Conservation (phyloP, 2,797 vertebrate species). For the Macropus fuliginosus region DNA sequence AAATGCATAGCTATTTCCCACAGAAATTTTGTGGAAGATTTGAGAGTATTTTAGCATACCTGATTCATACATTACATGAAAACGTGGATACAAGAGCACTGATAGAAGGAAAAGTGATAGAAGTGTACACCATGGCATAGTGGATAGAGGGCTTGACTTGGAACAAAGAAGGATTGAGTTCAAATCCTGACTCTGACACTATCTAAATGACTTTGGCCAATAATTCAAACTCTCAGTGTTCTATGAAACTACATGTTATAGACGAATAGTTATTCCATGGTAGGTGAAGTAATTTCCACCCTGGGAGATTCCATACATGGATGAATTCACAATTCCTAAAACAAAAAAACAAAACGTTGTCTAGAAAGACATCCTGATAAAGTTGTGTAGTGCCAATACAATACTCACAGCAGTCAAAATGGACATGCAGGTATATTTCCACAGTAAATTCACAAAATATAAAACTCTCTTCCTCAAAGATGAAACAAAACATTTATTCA, state of each 20-base stretch:
- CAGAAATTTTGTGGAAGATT: slow-evolving; percentile 56
- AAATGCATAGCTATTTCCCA: slow-evolving; percentile 57
- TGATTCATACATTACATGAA: slow-evolving; percentile 58
- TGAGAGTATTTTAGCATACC: slow-evolving; percentile 69
- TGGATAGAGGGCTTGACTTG: not conserved
- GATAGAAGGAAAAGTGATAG: slow-evolving; percentile 19
- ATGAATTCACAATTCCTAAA: not conserved
- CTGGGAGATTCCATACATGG: not conserved
- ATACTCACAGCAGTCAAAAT: too few species aligned
- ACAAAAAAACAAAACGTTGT: not conserved
- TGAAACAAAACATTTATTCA: too few species aligned
- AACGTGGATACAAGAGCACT: slow-evolving; percentile 61
- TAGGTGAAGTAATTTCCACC: not conserved
- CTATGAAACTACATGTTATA: not conserved
- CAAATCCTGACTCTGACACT: not conserved
- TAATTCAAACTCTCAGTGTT: not conserved
- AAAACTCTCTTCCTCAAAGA: too few species aligned
- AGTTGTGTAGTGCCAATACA: not conserved
- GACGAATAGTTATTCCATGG: not conserved
- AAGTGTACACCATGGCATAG: not conserved
- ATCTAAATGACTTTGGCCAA: not conserved
- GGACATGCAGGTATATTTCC: too few species aligned
- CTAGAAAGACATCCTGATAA: not conserved
- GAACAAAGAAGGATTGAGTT: not conserved
- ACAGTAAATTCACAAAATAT: too few species aligned